Base-by-base conservation (phyloP, 2,113 vertebrate genomes). In the Equus przewalskii region DNA sequence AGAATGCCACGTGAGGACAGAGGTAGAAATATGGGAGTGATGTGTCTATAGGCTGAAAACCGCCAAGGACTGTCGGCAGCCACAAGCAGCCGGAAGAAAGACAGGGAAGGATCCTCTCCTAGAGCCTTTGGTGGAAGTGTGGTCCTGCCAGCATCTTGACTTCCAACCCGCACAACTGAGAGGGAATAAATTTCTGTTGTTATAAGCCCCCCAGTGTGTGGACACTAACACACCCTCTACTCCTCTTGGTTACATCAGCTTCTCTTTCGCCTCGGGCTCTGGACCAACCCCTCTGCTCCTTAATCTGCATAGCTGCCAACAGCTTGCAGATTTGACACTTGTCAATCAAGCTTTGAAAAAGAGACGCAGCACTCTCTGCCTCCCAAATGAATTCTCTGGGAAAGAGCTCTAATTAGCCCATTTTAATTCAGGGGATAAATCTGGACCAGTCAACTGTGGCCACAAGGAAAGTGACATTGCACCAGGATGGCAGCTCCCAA, bases 1-100 rank as follows among this genome's bases (percentile, higher is more conserved):
- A 84, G 54, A 22, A 36, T 0, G 33, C 6, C 46, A 8, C 6
- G 3, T 14, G 21, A 46, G 0, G 0, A 36, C 7, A 60, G 64
- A 79, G 70, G 76, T 0, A 30, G 56, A 58, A n/a, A 81, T 1
- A 67, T 1, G 1, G 33, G 26, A 73, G 2, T 12, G 24, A 33
- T 15, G 1, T 12, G 12, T n/a, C 86, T 41, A 33, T 2, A 4
- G 67, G 44, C 73, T 65, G 7, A 62, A 30, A 75, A 67, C 41
- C 0, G 6, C 33, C 41, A 46, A 44, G 4, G 44, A 69, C 15
- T 46, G 14, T 11, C 44, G 5, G 14, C 3, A 58, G 56, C n/a
- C 72, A 46, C 79, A 24, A 33, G 67, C 36, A 54, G 24, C 41
- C 41, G 36, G 24, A 56, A 19, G 22, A 58, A 22, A 49, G 6